These are phyloP conservation scores for Sorex araneus DNA, from an alignment of 2,113 vertebrate species.

Conservation along the genomic window DNA sequence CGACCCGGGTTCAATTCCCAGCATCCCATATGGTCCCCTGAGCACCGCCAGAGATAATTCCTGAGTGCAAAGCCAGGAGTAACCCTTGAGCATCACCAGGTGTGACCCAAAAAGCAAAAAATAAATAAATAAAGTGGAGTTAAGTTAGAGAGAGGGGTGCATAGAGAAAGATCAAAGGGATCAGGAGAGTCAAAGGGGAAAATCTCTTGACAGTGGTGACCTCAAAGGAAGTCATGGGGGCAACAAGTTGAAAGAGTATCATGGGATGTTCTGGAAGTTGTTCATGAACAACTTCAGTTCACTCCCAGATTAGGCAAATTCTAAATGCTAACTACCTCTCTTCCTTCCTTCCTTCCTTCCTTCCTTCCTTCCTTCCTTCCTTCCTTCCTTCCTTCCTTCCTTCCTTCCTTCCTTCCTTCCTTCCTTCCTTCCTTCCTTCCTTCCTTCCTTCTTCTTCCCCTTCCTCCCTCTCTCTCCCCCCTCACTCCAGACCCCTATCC, in stretches of 20 bases:
- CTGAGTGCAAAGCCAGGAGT: too few relatives aligned
- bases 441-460: too few relatives aligned
- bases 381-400: not conserved
- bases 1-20: too few relatives aligned
- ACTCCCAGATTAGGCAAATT: not conserved
- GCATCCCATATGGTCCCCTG: too few relatives aligned
- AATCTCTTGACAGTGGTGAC: not conserved
- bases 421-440: not conserved
- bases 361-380: too few relatives aligned
- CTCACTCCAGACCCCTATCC: rapidly evolving
- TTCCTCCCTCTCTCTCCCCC: rapidly evolving
- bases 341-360: not conserved
- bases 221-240: not conserved
- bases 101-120: too few relatives aligned
- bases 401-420: not conserved
- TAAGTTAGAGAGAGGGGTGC: not conserved
- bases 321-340: not conserved
- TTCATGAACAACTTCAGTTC: constrained; percentile 1
- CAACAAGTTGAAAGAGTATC: constrained; percentile 13
- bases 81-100: too few relatives aligned
- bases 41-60: too few relatives aligned
- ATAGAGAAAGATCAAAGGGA: not conserved
- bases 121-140: not conserved
- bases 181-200: not conserved
- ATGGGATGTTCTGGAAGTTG: not conserved